Base-by-base conservation (phyloP, 2,888 invertebrate genomes). In the Bimastos eiseni region DNA sequence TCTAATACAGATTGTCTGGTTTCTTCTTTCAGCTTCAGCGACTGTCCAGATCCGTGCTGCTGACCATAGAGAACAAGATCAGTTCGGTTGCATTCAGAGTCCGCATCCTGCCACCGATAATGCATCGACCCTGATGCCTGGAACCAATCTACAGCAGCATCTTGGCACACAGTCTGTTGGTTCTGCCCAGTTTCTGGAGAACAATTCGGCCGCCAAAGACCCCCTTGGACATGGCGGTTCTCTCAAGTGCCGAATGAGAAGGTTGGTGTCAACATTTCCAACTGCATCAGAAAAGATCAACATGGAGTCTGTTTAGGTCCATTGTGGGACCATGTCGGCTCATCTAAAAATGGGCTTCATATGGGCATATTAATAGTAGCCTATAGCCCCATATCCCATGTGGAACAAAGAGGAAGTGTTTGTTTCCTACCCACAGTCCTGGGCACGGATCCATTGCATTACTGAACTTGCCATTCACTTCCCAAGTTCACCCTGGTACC, bases 181-280 rank as follows among this genome's bases (percentile, higher is more conserved):
- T 86, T 86, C 86, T 36, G 6, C 86, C n/a, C 86, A 86, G 36
- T 86, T 86, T 86, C 86, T 86, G 37, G 86, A 37, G 6, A 86
- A 86, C 86, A 86, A 37, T 86, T 70, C 70, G 30, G 70, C 70
- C 70, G n/a, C 8, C 70, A 70, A 70, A n/a, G 70, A 70, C n/a
- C 70, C n/a, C n/a, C n/a, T 70, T n/a, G n/a, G 30, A 11, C 70
- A 70, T 11, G 70, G 70, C n/a, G n/a, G 70, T n/a, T 70, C 70
- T 70, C n/a, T 11, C 11, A 70, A 70, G 13, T 30, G 70, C 70
- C 30, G 70, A 70, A n/a, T 70, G 30, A 30, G 70, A 70, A 70
- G 70, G 70, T 70, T 30, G n/a, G 70, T n/a, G 24, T 49, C 24
- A 24, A 49, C 49, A 49, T 49, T 49, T 49, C 21, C 49, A 21